Base-by-base conservation (phyloP, 1,140 invertebrate species). In the Drosophila kurseongensis region DNA sequence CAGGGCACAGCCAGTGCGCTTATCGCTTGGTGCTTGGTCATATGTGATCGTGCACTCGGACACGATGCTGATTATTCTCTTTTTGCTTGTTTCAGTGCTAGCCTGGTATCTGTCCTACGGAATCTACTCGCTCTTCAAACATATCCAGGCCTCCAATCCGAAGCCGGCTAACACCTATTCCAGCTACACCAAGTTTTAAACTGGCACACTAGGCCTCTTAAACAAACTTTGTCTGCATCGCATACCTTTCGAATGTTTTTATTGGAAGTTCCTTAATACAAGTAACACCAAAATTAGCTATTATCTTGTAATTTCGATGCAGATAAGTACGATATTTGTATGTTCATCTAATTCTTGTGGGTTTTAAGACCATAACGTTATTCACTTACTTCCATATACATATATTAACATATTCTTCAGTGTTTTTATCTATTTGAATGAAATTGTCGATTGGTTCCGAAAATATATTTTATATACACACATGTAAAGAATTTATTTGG, bases 71-170 rank as follows among this genome's bases (percentile, higher is more conserved):
- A 29, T 35, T 45, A 18, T 32, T 51, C 18, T 50, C 9, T 4
- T 4, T 40, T 60, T 48, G 9, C 54, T 16, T n/a, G 29, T 86
- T 72, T 36, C 56, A 90, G 86, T 12, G 1, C 14, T 90, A 4
- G 27, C 14, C 23, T 52, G 66, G 27, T 82, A 75, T 50, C 47
- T 90, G 16, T 82, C 65, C 61, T 76, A 68, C 4, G 86, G 68
- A 5, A 75, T 90, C 7, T 90, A 82, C 52, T 76, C 85, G 50
- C 61, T 90, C 35, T 90, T 56, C 14, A 90, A 85, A 50, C 58
- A 81, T 7, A 75, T 90, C 50, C 85, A 81, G 44, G 4, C 12
- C 13, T 5, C n/a, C 29, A 1, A 4, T 35, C 29, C 60, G n/a
- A n/a, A 65, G 54, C 52, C 44, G 29, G 27, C 38, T 16, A 63